Evolutionary conservation across 2,888 invertebrate species (phyloP).

Genomic region (Oeneis ivallda): DNA sequence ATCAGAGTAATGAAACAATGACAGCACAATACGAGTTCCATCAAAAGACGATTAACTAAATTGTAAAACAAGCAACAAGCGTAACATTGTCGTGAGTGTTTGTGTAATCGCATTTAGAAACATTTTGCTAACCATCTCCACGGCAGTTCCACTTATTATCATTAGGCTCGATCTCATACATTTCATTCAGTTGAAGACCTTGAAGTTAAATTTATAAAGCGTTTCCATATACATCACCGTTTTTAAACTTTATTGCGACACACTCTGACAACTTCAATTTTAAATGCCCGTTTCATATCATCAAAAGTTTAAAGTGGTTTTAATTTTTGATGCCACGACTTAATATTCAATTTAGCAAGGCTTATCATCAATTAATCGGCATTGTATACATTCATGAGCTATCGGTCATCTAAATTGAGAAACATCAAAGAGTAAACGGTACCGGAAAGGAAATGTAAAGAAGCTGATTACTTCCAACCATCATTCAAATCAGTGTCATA

Average conservation of each 20-base stretch:
- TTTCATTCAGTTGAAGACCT: slow-evolving; percentile 28
- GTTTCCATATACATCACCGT: slow-evolving; percentile 23
- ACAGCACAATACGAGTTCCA: slow-evolving; percentile 59
- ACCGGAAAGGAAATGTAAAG: slow-evolving; percentile 61
- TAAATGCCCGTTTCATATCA: slow-evolving; percentile 7
- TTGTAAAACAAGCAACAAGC: slow-evolving; percentile 58
- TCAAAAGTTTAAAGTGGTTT: slow-evolving; percentile 12
- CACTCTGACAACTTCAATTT: slow-evolving; percentile 9
- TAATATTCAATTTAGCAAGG: slow-evolving; percentile 27
- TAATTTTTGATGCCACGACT: slow-evolving; percentile 7
- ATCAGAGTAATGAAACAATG: slow-evolving; percentile 49
- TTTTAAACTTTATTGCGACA: slow-evolving; percentile 17
- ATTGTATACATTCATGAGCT: slow-evolving; percentile 26
- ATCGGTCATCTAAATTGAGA: slow-evolving; percentile 36
- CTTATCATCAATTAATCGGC: slow-evolving; percentile 36
- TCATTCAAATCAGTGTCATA: slow-evolving; percentile 76
- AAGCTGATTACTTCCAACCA: slow-evolving; percentile 69
- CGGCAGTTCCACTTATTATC: slow-evolving; percentile 41
- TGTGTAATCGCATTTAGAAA: slow-evolving; percentile 50
- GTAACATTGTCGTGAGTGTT: slow-evolving; percentile 30
- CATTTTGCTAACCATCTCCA: slow-evolving; percentile 50
- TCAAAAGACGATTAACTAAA: slow-evolving; percentile 69
- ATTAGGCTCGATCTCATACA: slow-evolving; percentile 33
- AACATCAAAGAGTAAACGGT: slow-evolving; percentile 37
- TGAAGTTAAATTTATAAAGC: slow-evolving; percentile 23